Evolutionary conservation across 2,888 invertebrate genomes (phyloP).

Genomic region (Meta bourneti): DNA sequence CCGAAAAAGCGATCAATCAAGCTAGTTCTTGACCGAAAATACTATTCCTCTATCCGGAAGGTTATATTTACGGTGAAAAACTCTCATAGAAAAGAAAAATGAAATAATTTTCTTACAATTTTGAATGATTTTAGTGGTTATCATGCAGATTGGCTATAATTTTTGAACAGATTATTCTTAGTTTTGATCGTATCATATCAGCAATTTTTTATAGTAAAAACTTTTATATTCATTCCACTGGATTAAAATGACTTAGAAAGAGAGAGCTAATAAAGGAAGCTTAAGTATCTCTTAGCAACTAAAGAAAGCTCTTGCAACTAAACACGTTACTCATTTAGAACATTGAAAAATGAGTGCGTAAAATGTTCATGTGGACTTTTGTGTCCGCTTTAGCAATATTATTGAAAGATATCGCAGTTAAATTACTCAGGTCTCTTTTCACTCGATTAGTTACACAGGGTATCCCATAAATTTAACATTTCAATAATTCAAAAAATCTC

Average conservation of each 20-base stretch:
- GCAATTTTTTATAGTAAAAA: background rate
- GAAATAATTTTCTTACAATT: too few species aligned
- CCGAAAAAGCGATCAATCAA: too few species aligned
- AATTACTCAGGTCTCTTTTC: slow-evolving; percentile 44
- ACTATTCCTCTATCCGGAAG: too few species aligned
- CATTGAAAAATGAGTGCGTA: slow-evolving; percentile 3
- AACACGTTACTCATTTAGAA: background rate
- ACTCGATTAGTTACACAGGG: background rate
- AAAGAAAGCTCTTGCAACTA: background rate
- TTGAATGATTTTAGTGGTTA: too few species aligned
- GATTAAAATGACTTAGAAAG: background rate
- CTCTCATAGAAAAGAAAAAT: too few species aligned
- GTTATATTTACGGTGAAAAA: too few species aligned
- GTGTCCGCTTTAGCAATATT: slow-evolving; percentile 28
- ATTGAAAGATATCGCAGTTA: slow-evolving; percentile 39
- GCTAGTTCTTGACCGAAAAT: too few species aligned
- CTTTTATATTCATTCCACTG: background rate
- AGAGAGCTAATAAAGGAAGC: background rate
- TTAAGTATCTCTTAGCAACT: slow-evolving; percentile 17
- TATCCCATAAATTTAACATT: too few species aligned
- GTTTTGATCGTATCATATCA: background rate
- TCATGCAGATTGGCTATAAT: too few species aligned
- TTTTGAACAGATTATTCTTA: too few species aligned
- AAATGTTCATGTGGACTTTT: background rate
- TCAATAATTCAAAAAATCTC: too few species aligned